Base-by-base conservation (phyloP, 1,140 invertebrate species). In the Archegozetes longisetosus region DNA sequence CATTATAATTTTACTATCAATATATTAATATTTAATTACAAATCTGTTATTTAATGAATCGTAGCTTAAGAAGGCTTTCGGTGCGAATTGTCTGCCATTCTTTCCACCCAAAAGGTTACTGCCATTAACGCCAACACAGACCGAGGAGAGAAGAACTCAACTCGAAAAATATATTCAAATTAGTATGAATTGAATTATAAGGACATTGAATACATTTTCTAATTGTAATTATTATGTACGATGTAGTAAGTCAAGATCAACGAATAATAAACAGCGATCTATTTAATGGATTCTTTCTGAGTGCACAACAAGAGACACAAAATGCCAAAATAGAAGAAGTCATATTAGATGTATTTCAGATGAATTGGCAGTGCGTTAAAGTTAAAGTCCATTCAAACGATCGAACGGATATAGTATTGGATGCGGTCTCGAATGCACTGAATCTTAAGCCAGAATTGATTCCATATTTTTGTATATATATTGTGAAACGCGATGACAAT, bases 101-200 rank as follows among this genome's bases (percentile, higher is more conserved):
- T 97, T 97, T 76, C 92, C 93, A 51, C 88, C 91, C 2, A 97
- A 96, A 71, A 92, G 89, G 70, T 75, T 96, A 49, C 78, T 92
- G 59, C 84, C 86, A 25, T 75, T 96, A 32, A 85, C 88, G 23
- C 78, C 75, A 28, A 77, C 76, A 63, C 88, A 93, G 71, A 74
- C 92, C 57, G 91, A 96, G 70, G 88, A 94, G 66, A 74, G 92
- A 68, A 76, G 92, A 67, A 69, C 80, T n/a, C 77, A 80, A 53
- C 74, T 98, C 63, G 91, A 96, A 75, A 90, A 92, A 75, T 96
- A 93, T 72, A 82, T 97, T 66, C 91, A 96, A 76, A 77, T 81
- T 63, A 77, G 85, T 86, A 72, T 76, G 75, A 71, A 53, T 49
- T 57, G 47, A 9, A 61, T 24, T 29, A 48, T 61, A n/a, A n/a